Conservation (phyloP, 2,888 invertebrate genomes). For the Stratiomys singularior region DNA sequence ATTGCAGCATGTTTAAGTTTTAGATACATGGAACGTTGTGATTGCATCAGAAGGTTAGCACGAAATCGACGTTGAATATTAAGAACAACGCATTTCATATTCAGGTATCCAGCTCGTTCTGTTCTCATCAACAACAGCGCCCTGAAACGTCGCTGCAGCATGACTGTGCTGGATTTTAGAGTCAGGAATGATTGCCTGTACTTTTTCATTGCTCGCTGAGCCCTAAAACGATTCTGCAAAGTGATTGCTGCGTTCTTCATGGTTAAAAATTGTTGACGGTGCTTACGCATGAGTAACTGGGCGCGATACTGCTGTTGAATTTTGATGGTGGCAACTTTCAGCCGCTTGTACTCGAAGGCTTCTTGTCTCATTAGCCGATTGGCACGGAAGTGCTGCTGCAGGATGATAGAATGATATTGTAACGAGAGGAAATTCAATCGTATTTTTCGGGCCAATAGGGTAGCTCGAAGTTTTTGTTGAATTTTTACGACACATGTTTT, state of each 20-base stretch:
- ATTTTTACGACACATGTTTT: conserved; percentile 56
- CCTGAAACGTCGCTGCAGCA: conserved; percentile 62
- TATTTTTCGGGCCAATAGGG: conserved; percentile 55
- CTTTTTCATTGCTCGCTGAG: conserved; percentile 57
- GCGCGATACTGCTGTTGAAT: conserved; percentile 60
- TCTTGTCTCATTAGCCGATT: conserved; percentile 55
- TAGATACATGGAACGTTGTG: conserved; percentile 54
- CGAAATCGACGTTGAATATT: conserved; percentile 60
- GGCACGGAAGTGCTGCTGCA: conserved; percentile 59
- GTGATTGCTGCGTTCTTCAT: conserved; percentile 54
- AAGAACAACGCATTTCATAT: conserved; percentile 50
- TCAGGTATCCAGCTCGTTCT: conserved; percentile 7
- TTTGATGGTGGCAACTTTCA: conserved; percentile 54
- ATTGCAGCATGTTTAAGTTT: conserved; percentile 53
- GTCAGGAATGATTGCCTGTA: conserved; percentile 55
- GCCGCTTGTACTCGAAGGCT: conserved; percentile 52
- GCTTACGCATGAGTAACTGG: conserved; percentile 56
- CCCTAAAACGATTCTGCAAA: conserved; percentile 60
- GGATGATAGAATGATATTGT: conserved; percentile 56
- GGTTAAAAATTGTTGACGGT: conserved; percentile 54
- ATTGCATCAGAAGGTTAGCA: conserved; percentile 57
- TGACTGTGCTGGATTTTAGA: conserved; percentile 54
- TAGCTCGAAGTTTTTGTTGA: conserved; percentile 62
- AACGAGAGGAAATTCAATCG: conserved; percentile 58
- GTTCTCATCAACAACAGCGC: conserved; percentile 54